These are phyloP conservation scores for Lasioglossum marginatum DNA, from an alignment of 2,888 invertebrate genomes.

Conservation along the genomic window DNA sequence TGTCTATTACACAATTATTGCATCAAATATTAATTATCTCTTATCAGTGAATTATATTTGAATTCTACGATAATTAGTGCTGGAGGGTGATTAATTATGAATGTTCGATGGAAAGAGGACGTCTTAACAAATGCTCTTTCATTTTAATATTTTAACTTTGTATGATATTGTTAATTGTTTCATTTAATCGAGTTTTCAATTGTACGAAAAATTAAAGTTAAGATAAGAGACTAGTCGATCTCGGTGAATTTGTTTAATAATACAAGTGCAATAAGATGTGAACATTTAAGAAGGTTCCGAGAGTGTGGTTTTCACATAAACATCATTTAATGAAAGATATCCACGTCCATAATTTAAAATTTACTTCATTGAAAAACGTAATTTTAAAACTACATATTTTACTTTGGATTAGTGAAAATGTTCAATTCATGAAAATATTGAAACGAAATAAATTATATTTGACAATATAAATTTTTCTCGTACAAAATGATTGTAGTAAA, in stretches of 20 bases:
- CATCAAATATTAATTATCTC: not conserved
- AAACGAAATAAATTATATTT: not conserved
- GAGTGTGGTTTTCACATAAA: not conserved
- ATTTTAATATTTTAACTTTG: not conserved
- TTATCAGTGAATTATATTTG: not conserved
- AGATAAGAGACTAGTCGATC: slow-evolving; percentile 26
- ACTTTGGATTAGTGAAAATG: not conserved
- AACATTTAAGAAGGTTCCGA: not conserved
- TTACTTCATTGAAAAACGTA: not conserved
- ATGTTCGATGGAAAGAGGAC: not conserved
- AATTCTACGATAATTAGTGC: not conserved
- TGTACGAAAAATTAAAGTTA: not conserved
- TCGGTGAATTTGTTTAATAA: slow-evolving; percentile 18
- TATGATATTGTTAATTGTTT: not conserved
- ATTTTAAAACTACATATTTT: not conserved
- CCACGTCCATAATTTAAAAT: not conserved
- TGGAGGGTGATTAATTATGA: not conserved
- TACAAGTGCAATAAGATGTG: not conserved
- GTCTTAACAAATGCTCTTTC: not conserved
- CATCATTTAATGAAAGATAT: no score
- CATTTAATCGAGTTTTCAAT: not conserved
- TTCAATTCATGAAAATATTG: not conserved
- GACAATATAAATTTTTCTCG: not conserved
- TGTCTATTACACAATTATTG: not conserved
- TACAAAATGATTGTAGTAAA: not conserved